Conservation (phyloP, 2,113 vertebrate genomes). For the Tympanuchus pallidicinctus region DNA sequence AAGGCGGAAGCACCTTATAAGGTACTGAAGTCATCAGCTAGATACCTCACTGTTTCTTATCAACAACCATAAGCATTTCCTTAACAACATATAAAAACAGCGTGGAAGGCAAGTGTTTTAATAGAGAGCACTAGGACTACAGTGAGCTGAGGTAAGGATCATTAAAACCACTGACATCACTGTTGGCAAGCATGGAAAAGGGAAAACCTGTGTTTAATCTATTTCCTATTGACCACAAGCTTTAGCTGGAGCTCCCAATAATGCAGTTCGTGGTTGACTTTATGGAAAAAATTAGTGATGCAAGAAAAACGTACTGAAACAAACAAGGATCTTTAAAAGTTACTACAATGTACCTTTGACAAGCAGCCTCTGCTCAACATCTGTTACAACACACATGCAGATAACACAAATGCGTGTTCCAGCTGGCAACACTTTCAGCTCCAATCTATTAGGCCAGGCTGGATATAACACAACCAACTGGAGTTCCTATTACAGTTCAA, state of each 20-base stretch:
- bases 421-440: conserved; percentile 30
- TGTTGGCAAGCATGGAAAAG: conserved; percentile 76
- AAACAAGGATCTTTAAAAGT: conserved; percentile 63
- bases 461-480: neutral
- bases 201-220: conserved; percentile 86
- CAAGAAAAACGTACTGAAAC: conserved; percentile 70
- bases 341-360: conserved; percentile 36
- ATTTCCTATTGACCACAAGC: conserved; percentile 78
- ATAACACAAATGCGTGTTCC: conserved; percentile 16
- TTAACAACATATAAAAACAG: conserved; percentile 63
- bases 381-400: conserved; percentile 54
- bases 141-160: conserved; percentile 73
- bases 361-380: conserved; percentile 57
- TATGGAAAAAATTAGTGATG: conserved; percentile 76
- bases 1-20: conserved; percentile 25
- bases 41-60: conserved; percentile 67
- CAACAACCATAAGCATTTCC: conserved; percentile 74
- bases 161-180: conserved; percentile 81
- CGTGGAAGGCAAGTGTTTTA: conserved; percentile 36
- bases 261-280: conserved; percentile 73
- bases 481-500: neutral
- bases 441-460: neutral
- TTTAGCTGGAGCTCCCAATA: conserved; percentile 78
- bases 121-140: neutral
- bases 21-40: conserved; percentile 15